Conservation (phyloP, 2,797 vertebrate genomes). For the Thaleichthys pacificus region DNA sequence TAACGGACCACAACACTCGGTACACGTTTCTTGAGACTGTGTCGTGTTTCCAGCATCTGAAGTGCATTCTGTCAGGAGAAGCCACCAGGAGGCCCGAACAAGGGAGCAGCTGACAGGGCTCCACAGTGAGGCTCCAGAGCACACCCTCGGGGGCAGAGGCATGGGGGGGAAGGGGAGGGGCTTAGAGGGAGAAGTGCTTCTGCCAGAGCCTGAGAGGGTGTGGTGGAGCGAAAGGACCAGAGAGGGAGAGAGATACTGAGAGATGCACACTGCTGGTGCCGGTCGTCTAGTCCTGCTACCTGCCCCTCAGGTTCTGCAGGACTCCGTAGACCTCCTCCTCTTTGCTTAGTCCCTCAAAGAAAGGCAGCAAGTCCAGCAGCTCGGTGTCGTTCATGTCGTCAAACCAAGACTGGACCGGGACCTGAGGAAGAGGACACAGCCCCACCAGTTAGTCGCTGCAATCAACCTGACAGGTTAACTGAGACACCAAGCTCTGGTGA, state of each 20-base stretch:
- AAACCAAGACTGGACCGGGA: constrained; percentile 99
- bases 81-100: constrained; percentile 56
- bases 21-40: neutral
- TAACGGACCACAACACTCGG: neutral
- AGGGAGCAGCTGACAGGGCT: constrained; percentile 25
- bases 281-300: constrained; percentile 81
- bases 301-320: constrained; percentile 88
- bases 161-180: constrained; percentile 33
- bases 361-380: constrained; percentile 94
- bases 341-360: constrained; percentile 95
- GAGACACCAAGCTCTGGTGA: neutral
- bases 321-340: constrained; percentile 94
- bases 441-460: neutral
- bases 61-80: constrained; percentile 55
- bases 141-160: constrained; percentile 51
- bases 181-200: constrained; percentile 40
- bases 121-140: constrained; percentile 63
- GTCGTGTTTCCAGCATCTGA: constrained; percentile 1
- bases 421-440: constrained; percentile 67
- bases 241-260: constrained; percentile 9
- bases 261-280: constrained; percentile 16
- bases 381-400: constrained; percentile 98
- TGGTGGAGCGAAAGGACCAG: constrained; percentile 30
- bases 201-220: constrained; percentile 60
- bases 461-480: neutral